A percentile compares a stretch with the other conserved stretches of the same genome.
Evolutionary conservation across 37 sponge, comb jelly and placozoan genomes (phyloP).

Genomic region (Ephydatia muelleri): DNA sequence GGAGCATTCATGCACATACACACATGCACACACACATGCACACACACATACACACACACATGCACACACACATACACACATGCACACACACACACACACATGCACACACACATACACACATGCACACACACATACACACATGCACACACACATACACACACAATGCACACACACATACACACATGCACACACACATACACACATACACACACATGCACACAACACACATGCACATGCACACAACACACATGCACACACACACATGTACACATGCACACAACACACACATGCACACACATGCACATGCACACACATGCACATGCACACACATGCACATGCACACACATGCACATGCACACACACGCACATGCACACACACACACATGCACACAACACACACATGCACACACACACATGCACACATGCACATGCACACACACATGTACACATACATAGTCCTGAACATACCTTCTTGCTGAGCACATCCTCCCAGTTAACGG

Average conservation of each 20-base stretch:
- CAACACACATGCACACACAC: neutral
- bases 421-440: neutral
- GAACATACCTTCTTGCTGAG: conserved; percentile 43
- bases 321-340: neutral
- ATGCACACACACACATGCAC: neutral
- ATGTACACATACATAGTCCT: neutral
- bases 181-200: neutral
- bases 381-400: neutral
- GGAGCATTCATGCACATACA: neutral
- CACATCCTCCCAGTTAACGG: conserved; percentile 62
- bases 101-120: conserved; percentile 2
- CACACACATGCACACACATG: neutral
- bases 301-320: neutral
- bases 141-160: neutral
- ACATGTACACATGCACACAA: neutral
- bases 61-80: neutral
- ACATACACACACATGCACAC: neutral
- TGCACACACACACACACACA: neutral
- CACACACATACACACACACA: neutral
- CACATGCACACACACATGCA: too few species aligned
- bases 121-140: neutral
- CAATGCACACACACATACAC: conserved; percentile 2
- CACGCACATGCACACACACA: neutral
- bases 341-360: neutral
- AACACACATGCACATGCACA: neutral